Conservation (phyloP, 2,888 invertebrate genomes). For the Dysmachus trigonus region DNA sequence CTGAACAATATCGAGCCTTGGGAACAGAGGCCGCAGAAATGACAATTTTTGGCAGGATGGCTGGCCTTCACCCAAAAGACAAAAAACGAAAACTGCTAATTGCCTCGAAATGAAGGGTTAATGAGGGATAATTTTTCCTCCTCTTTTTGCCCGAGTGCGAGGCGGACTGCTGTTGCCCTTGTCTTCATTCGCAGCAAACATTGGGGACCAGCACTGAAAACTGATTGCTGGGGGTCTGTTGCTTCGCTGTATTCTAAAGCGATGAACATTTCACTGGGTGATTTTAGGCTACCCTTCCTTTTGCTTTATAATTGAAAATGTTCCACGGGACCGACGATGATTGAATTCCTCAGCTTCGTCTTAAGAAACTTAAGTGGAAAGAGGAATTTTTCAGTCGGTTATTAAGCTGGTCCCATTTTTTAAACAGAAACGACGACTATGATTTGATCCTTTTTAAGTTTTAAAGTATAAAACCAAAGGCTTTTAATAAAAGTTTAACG, state of each 20-base stretch:
- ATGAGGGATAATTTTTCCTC: conserved; percentile 38
- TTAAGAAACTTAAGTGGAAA: not conserved
- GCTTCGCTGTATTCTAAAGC: not conserved
- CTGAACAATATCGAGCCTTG: not conserved
- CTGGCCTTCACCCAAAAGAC: not conserved
- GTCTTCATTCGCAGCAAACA: not conserved
- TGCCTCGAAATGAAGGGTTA: conserved; percentile 39
- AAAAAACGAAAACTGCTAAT: conserved; percentile 38
- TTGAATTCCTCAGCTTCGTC: not conserved
- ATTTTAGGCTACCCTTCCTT: not conserved
- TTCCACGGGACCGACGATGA: not conserved
- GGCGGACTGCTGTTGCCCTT: not conserved
- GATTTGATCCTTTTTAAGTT: not conserved
- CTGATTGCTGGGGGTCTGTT: not conserved
- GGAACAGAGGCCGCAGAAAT: not conserved
- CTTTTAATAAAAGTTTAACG: not conserved
- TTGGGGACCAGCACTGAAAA: not conserved
- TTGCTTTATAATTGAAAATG: not conserved
- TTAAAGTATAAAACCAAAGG: not conserved
- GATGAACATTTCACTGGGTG: not conserved
- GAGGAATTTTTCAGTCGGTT: not conserved
- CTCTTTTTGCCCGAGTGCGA: not conserved
- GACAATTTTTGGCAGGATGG: not conserved
- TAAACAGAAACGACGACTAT: not conserved
- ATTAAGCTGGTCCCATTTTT: not conserved